These are phyloP conservation scores for Seriola rivoliana DNA, from an alignment of 2,113 vertebrate species.

Conservation along the genomic window DNA sequence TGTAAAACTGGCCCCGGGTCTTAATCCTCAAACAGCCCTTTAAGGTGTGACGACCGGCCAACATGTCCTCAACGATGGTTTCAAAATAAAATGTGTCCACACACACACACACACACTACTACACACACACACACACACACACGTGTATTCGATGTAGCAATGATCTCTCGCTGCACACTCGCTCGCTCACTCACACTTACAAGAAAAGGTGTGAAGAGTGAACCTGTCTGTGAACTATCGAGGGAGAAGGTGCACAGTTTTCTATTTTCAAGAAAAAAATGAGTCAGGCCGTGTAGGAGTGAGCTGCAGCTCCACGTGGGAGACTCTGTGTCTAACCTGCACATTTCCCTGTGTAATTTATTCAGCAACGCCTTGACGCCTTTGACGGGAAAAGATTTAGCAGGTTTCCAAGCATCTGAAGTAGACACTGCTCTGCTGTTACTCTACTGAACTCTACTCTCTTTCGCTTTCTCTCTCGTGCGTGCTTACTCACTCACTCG, in stretches of 20 bases:
- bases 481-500: not conserved
- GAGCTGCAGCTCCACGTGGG: constrained; percentile 38
- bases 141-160: not conserved
- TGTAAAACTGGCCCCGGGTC: too few relatives aligned
- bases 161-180: not conserved
- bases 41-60: too few relatives aligned
- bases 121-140: constrained; percentile 15
- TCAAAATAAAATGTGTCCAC: too few relatives aligned
- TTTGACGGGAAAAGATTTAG: constrained; percentile 29
- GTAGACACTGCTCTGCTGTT: not conserved
- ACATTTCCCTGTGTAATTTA: constrained; percentile 45
- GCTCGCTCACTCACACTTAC: constrained; percentile 12
- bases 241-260: constrained; percentile 37
- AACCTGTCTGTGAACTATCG: constrained; percentile 69
- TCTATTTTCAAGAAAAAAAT: constrained; percentile 68
- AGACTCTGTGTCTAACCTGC: constrained; percentile 56
- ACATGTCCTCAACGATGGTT: too few relatives aligned
- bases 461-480: not conserved
- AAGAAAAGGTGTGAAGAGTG: constrained; percentile 15
- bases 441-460: constrained; percentile 34
- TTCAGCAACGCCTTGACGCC: constrained; percentile 13
- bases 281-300: constrained; percentile 75
- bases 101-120: not conserved
- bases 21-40: too few relatives aligned
- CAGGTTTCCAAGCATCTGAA: constrained; percentile 18